Evolutionary conservation across 2,888 invertebrate species (phyloP).

Genomic region (Coelopa pilipes): DNA sequence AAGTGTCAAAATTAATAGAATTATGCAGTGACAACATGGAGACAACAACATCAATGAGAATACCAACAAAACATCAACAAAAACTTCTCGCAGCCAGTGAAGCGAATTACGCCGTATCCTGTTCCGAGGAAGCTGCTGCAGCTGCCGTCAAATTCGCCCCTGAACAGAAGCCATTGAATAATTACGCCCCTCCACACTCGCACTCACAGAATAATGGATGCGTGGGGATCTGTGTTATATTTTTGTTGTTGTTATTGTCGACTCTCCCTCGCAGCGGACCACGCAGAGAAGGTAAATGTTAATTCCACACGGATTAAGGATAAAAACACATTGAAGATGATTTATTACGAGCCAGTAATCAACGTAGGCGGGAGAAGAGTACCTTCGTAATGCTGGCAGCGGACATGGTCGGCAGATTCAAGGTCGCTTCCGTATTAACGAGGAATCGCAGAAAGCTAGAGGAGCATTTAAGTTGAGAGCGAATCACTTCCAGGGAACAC

Average conservation of each 20-base stretch:
- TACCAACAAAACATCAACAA: neutral
- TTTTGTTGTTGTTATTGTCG: neutral
- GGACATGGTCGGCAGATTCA: too few species aligned
- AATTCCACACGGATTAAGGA: conserved; percentile 9
- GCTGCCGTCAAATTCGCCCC: neutral
- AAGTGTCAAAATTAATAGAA: neutral
- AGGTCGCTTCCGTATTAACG: too few species aligned
- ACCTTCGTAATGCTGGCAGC: too few species aligned
- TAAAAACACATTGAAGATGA: conserved; percentile 10
- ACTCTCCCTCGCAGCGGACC: neutral
- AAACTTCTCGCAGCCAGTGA: too few species aligned
- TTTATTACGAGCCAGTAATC: neutral
- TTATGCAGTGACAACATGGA: neutral
- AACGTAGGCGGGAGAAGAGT: neutral
- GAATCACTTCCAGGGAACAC: too few species aligned
- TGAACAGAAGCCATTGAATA: too few species aligned
- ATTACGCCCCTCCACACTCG: too few species aligned
- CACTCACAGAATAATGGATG: neutral
- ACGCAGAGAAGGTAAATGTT: neutral
- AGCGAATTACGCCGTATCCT: too few species aligned
- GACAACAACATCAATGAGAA: neutral
- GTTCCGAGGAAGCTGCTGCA: conserved; percentile 8
- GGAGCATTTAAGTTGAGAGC: too few species aligned
- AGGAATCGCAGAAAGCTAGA: too few species aligned
- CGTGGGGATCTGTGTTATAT: neutral